These are phyloP conservation scores for Chymomyza amoena DNA, from an alignment of 2,888 invertebrate species.

Conservation along the genomic window DNA sequence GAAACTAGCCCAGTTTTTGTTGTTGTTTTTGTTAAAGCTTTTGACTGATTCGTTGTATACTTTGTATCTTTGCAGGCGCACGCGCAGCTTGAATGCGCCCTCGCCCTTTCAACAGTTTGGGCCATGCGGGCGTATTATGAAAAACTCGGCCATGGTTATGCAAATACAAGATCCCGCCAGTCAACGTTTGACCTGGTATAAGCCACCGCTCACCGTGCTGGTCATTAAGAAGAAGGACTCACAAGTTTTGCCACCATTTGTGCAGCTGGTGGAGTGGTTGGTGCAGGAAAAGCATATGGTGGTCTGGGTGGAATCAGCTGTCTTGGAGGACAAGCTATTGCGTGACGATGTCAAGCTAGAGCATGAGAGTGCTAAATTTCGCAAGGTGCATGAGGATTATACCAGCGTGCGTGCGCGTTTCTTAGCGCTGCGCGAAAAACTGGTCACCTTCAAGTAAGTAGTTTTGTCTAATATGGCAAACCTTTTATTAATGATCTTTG, in stretches of 20 bases:
- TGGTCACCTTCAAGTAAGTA: constrained; percentile 85
- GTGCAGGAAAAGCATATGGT: constrained; percentile 97
- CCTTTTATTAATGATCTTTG: neutral
- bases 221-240: constrained; percentile 98
- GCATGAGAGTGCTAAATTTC: constrained; percentile 54
- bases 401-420: constrained; percentile 44
- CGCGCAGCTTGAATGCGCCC: constrained; percentile 96
- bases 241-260: constrained; percentile 92
- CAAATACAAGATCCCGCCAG: constrained; percentile 98
- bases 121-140: constrained; percentile 98
- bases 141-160: constrained; percentile 97
- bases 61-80: constrained; percentile 86
- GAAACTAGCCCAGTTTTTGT: neutral
- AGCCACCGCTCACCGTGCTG: constrained; percentile 95
- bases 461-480: neutral
- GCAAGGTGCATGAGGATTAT: constrained; percentile 54
- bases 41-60: neutral
- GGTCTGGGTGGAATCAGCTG: constrained; percentile 95
- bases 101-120: constrained; percentile 98
- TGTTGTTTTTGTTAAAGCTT: neutral
- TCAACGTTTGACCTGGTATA: constrained; percentile 97
- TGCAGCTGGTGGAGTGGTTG: constrained; percentile 95
- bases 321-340: constrained; percentile 83
- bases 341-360: constrained; percentile 41
- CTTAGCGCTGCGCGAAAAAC: constrained; percentile 81